Conservation (phyloP, 2,113 vertebrate genomes). For the Cynocephalus volans region DNA sequence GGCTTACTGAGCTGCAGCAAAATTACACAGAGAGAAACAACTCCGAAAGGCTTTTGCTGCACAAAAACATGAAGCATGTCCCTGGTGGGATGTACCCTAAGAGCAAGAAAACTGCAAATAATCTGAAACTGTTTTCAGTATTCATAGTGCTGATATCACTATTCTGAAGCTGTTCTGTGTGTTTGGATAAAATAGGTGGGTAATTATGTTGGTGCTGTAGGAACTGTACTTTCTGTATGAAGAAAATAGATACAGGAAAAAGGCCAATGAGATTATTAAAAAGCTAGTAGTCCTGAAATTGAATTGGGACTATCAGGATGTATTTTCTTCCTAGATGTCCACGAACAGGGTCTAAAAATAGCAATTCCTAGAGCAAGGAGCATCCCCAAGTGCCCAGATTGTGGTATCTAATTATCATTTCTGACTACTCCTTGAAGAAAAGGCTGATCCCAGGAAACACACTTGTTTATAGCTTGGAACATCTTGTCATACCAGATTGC, state of each 20-base stretch:
- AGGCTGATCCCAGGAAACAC: neutral
- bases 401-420: neutral
- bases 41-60: neutral
- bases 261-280: neutral
- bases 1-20: neutral
- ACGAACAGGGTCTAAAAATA: neutral
- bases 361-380: neutral
- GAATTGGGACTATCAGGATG: neutral
- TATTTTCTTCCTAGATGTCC: neutral
- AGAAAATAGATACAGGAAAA: neutral
- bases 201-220: neutral
- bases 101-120: fast-evolving
- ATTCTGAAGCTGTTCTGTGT: neutral
- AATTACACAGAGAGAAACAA: neutral
- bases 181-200: neutral
- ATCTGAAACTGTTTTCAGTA: neutral
- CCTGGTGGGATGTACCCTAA: fast-evolving
- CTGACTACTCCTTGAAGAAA: neutral
- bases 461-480: neutral
- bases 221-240: neutral
- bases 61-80: fast-evolving
- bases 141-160: fast-evolving
- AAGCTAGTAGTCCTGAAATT: neutral
- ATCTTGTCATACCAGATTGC: neutral
- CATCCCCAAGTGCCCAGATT: neutral